A percentile compares a stretch with the other conserved stretches of the same genome.
Evolutionary conservation across 2,797 vertebrate species (phyloP).

Genomic region (Natrix natrix): DNA sequence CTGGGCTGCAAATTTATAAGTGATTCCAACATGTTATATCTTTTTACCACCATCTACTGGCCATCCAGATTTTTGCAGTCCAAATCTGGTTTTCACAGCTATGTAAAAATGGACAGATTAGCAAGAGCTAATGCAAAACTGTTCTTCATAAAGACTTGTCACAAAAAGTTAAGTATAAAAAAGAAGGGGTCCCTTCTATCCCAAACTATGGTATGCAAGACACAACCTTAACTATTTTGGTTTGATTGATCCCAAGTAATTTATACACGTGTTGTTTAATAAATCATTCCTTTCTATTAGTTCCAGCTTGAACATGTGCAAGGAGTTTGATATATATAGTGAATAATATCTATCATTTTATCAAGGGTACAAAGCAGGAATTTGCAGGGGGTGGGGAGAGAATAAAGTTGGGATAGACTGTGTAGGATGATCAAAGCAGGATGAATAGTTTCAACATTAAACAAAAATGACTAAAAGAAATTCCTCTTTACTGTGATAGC

Average conservation of each 20-base stretch:
- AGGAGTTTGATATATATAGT: conserved; percentile 27
- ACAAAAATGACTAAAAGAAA: conserved; percentile 52
- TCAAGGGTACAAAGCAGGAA: conserved; percentile 46
- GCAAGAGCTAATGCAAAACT: not conserved
- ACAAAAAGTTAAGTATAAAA: not conserved
- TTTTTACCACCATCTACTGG: not conserved
- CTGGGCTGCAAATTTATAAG: not conserved
- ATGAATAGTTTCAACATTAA: conserved; percentile 43
- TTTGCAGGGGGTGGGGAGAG: not conserved
- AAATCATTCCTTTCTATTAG: conserved; percentile 35
- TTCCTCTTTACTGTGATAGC: conserved; percentile 44
- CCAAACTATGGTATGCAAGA: not conserved
- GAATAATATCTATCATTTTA: conserved; percentile 44
- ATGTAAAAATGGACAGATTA: not conserved
- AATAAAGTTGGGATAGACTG: conserved; percentile 25
- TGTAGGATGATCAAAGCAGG: conserved; percentile 49
- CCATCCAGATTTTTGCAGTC: not conserved
- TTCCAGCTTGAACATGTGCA: conserved; percentile 37
- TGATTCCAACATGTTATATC: not conserved
- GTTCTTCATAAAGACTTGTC: not conserved
- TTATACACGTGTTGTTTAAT: conserved; percentile 28
- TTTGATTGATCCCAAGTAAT: conserved; percentile 32
- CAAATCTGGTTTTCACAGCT: not conserved
- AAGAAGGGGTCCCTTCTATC: not conserved
- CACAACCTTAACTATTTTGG: conserved; percentile 7